Evolutionary conservation across 2,113 vertebrate genomes (phyloP).

Genomic region (Chamaea fasciata): DNA sequence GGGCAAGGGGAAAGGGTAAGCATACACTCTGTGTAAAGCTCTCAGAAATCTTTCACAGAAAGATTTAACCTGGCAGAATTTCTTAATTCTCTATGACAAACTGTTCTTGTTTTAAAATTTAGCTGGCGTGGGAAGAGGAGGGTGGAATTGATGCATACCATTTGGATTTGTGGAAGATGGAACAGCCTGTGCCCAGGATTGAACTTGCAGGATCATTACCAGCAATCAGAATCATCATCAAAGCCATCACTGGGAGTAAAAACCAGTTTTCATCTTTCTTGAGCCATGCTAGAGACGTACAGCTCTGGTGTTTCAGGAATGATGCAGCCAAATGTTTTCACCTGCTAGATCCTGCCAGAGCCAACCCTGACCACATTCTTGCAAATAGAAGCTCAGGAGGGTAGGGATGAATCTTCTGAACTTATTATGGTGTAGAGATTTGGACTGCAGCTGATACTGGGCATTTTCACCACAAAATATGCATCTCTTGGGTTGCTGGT

Average conservation of each 20-base stretch:
- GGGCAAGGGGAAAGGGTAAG: neutral
- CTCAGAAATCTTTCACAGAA: neutral
- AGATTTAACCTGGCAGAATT: neutral
- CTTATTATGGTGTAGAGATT: fast-evolving
- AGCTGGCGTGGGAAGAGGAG: neutral
- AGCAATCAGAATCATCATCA: neutral
- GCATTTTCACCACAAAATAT: neutral
- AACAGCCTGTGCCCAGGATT: neutral
- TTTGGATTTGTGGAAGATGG: neutral
- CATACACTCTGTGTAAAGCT: neutral
- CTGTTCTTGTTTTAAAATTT: neutral
- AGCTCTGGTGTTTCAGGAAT: neutral
- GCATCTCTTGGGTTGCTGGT: neutral
- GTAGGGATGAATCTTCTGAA: neutral
- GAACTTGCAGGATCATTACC: neutral
- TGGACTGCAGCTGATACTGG: neutral
- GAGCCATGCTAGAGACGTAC: neutral
- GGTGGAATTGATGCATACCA: neutral
- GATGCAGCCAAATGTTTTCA: neutral
- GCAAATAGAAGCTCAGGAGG: neutral
- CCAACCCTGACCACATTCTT: fast-evolving
- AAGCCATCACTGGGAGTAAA: neutral
- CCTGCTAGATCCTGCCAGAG: neutral
- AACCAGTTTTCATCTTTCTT: neutral
- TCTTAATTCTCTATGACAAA: neutral